These are phyloP conservation scores for Phocoena sinus DNA, from an alignment of 2,113 vertebrate genomes.

Conservation along the genomic window DNA sequence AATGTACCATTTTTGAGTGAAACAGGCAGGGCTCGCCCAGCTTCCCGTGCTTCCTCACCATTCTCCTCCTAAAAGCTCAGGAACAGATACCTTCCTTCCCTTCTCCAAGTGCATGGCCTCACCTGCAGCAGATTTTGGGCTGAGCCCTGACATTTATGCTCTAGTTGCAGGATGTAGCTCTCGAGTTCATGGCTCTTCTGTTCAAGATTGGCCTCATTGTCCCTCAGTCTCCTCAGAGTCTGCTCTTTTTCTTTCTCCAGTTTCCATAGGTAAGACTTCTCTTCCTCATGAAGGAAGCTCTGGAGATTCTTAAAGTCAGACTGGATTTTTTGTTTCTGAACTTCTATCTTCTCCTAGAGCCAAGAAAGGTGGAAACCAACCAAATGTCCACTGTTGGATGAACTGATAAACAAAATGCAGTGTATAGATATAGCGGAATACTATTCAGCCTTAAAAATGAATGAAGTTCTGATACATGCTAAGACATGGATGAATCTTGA, in stretches of 20 bases:
- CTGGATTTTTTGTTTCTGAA: conserved; percentile 18
- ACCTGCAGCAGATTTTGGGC: conserved; percentile 51
- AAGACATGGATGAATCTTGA: background rate
- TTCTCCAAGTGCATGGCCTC: background rate
- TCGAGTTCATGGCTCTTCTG: background rate
- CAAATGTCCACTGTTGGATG: background rate
- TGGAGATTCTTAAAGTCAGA: conserved; percentile 34
- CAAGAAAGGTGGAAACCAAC: background rate
- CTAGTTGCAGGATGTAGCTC: background rate
- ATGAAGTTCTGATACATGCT: background rate
- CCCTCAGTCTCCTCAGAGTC: background rate
- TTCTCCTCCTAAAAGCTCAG: background rate
- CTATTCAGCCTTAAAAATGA: background rate
- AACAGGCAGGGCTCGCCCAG: background rate
- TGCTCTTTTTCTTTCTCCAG: conserved; percentile 38
- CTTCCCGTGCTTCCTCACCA: background rate
- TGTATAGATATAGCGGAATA: too few relatives aligned
- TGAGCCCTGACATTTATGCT: conserved; percentile 29
- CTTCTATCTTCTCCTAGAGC: background rate
- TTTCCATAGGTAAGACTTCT: conserved; percentile 12
- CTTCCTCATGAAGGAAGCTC: conserved; percentile 23
- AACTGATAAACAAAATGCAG: background rate
- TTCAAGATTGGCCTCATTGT: background rate
- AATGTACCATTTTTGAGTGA: background rate
- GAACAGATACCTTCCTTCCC: too few relatives aligned